These are phyloP conservation scores for Thymallus thymallus DNA, from an alignment of 2,113 vertebrate species.

Conservation along the genomic window DNA sequence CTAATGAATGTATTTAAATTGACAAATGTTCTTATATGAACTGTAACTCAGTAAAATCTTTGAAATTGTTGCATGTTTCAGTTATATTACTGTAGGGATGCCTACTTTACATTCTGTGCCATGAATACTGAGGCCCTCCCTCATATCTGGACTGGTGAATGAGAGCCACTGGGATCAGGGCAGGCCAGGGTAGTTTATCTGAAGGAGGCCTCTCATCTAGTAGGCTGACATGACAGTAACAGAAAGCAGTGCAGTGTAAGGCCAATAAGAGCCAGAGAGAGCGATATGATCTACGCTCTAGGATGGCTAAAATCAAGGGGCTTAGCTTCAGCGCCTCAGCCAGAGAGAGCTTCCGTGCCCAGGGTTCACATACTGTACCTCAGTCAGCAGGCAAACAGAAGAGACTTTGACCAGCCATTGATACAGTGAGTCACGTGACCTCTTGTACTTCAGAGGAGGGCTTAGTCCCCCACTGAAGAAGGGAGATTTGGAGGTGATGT, in stretches of 20 bases:
- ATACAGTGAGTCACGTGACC: slow-evolving; percentile 25
- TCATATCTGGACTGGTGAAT: slow-evolving; percentile 47
- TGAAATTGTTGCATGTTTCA: too few species aligned
- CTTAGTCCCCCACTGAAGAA: slow-evolving; percentile 3
- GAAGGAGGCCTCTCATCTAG: slow-evolving; percentile 54
- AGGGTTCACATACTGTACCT: slow-evolving; percentile 44
- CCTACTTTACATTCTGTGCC: slow-evolving; percentile 63
- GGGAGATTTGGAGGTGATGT: slow-evolving; percentile 17
- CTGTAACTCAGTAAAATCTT: too few species aligned
- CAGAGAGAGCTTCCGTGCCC: slow-evolving; percentile 43
- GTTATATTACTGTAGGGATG: slow-evolving; percentile 28
- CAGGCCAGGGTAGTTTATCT: slow-evolving; percentile 50
- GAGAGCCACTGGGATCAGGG: slow-evolving; percentile 33
- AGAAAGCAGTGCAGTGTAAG: slow-evolving; percentile 31
- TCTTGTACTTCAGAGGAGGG: slow-evolving; percentile 4
- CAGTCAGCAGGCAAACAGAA: background rate
- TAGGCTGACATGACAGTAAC: slow-evolving; percentile 42
- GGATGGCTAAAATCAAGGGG: slow-evolving; percentile 46
- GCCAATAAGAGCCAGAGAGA: slow-evolving; percentile 37
- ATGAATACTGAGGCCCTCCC: slow-evolving; percentile 47
- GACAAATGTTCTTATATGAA: too few species aligned
- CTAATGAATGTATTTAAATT: too few species aligned
- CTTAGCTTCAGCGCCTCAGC: slow-evolving; percentile 10
- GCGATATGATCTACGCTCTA: background rate
- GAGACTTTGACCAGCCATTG: slow-evolving; percentile 33